These are phyloP conservation scores for Zaprionus inermis DNA, from an alignment of 1,140 invertebrate genomes.

Conservation along the genomic window DNA sequence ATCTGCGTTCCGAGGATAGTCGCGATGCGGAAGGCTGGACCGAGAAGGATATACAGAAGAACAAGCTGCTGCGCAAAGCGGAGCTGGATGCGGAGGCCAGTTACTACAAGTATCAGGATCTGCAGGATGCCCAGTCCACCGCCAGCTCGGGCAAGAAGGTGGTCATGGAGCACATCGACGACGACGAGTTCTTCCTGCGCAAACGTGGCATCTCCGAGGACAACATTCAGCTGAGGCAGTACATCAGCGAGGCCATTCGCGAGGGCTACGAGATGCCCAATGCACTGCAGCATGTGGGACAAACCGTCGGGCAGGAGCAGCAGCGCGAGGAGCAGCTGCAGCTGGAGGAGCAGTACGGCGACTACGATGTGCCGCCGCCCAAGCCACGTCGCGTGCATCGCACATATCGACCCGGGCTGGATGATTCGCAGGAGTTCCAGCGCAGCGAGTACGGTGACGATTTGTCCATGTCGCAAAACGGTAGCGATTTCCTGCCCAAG, in stretches of 20 bases:
- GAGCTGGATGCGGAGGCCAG: constrained; percentile 76
- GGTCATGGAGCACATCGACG: constrained; percentile 92
- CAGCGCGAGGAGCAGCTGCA: constrained; percentile 17
- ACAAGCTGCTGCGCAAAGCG: constrained; percentile 75
- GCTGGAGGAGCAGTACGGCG: constrained; percentile 54
- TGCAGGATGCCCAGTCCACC: constrained; percentile 81
- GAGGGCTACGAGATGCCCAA: constrained; percentile 90
- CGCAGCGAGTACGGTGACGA: constrained; percentile 79
- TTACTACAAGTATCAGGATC: constrained; percentile 71
- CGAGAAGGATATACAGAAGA: constrained; percentile 78
- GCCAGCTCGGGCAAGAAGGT: constrained; percentile 85
- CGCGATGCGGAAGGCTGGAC: constrained; percentile 74
- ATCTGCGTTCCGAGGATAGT: constrained; percentile 82
- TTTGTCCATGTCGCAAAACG: constrained; percentile 79
- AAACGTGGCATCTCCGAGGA: constrained; percentile 92
- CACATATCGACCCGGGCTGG: constrained; percentile 64
- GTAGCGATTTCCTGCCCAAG: constrained; percentile 78
- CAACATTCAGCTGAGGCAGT: constrained; percentile 90
- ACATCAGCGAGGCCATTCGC: constrained; percentile 90
- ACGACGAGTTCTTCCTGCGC: constrained; percentile 93
- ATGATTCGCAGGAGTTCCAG: constrained; percentile 78
- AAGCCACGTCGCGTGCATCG: constrained; percentile 77
- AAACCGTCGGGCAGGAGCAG: constrained; percentile 49
- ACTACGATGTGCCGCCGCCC: constrained; percentile 79
- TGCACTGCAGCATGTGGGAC: constrained; percentile 86